A percentile compares a stretch with the other conserved stretches of the same genome.
Conservation (phyloP, 2,797 vertebrate species). For the Semotilus atromaculatus region DNA sequence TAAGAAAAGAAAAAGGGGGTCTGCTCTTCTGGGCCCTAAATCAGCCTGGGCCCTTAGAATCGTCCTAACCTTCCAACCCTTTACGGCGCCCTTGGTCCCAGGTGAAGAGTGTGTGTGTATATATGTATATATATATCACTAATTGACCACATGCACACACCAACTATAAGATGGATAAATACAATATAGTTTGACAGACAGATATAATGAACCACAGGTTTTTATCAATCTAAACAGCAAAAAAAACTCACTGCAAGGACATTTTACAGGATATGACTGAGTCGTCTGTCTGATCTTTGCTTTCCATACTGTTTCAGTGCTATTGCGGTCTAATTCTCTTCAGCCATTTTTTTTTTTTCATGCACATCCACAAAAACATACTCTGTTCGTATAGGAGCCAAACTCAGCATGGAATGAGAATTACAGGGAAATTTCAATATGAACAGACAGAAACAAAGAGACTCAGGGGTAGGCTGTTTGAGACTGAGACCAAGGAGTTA, state of each 20-base stretch:
- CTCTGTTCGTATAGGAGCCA: slow-evolving; percentile 16
- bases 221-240: neutral
- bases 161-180: too few relatives aligned
- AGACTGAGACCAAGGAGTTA: slow-evolving; percentile 30
- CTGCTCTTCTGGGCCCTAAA: too few relatives aligned
- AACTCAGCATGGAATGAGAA: slow-evolving; percentile 38
- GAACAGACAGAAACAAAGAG: slow-evolving; percentile 45
- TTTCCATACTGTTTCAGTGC: slow-evolving; percentile 1
- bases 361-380: slow-evolving; percentile 11
- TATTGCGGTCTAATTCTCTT: slow-evolving; percentile 26
- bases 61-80: too few relatives aligned
- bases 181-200: too few relatives aligned
- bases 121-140: too few relatives aligned
- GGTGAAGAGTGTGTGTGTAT: neutral
- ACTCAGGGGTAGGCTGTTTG: slow-evolving; percentile 33
- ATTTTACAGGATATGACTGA: neutral
- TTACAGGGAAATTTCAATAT: slow-evolving; percentile 45
- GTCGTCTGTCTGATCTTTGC: neutral
- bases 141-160: too few relatives aligned
- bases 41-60: too few relatives aligned
- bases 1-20: too few relatives aligned
- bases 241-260: neutral
- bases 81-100: too few relatives aligned
- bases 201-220: too few relatives aligned
- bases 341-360: slow-evolving; percentile 23